These are phyloP conservation scores for Taphrorychus bicolor DNA, from an alignment of 2,888 invertebrate species.

Conservation along the genomic window DNA sequence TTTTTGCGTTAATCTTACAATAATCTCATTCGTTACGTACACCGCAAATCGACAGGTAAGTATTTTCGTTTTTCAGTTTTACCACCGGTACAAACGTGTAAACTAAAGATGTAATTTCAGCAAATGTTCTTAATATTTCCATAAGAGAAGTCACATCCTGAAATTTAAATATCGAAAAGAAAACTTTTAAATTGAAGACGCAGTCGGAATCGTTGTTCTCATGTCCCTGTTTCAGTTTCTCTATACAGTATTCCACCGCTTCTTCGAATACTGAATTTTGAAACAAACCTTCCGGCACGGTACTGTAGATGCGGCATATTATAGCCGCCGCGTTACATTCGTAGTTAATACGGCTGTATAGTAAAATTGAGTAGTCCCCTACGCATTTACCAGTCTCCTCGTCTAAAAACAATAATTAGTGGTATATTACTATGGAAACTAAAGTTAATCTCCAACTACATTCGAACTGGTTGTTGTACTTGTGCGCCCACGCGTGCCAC, in stretches of 20 bases:
- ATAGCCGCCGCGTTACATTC: conserved; percentile 87
- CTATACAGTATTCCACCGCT: conserved; percentile 63
- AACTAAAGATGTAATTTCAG: conserved; percentile 64
- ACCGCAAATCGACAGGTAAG: conserved; percentile 84
- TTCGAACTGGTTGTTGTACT: conserved; percentile 86
- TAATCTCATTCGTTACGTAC: conserved; percentile 72
- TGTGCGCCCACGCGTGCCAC: conserved; percentile 94
- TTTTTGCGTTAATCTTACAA: neutral
- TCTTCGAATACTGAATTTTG: conserved; percentile 63
- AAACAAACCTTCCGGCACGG: conserved; percentile 53
- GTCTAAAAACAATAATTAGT: conserved; percentile 64
- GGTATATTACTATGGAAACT: neutral
- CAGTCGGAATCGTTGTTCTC: conserved; percentile 61
- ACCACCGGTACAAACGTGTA: conserved; percentile 81
- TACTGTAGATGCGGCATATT: conserved; percentile 72
- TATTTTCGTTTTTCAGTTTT: conserved; percentile 80
- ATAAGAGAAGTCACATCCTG: conserved; percentile 14
- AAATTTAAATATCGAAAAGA: conserved; percentile 69
- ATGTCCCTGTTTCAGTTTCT: conserved; percentile 64
- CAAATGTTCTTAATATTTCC: conserved; percentile 15
- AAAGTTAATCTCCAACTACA: conserved; percentile 64
- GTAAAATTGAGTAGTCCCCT: conserved; percentile 81
- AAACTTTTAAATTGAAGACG: conserved; percentile 78
- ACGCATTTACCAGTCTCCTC: conserved; percentile 91
- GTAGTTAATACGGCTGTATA: conserved; percentile 87